phyloP scores from a whole-genome alignment of 1,140 invertebrate species.

The Drepana arcuata region DNA sequence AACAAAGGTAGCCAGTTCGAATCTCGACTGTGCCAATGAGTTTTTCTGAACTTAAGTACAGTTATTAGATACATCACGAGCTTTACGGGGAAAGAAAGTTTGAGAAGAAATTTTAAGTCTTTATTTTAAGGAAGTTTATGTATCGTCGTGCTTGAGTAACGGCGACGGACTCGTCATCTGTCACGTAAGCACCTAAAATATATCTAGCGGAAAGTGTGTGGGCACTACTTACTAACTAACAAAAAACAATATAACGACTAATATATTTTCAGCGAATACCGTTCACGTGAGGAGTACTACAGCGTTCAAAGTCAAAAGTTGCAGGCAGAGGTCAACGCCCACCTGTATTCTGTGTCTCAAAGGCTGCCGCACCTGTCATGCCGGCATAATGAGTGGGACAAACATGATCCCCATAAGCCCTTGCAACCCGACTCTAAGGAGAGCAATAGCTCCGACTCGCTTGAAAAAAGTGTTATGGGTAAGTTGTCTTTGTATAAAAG shows the following conservation, averaged over 20 bases:
- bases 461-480: conserved; percentile 70
- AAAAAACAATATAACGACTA: neutral
- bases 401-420: conserved; percentile 59
- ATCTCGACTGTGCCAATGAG: too few relatives aligned
- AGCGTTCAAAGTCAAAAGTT: conserved; percentile 63
- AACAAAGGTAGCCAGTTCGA: too few relatives aligned
- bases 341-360: conserved; percentile 67
- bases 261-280: conserved; percentile 51
- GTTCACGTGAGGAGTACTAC: conserved; percentile 68
- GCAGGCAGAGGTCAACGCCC: conserved; percentile 63
- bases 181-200: too few relatives aligned
- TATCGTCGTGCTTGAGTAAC: too few relatives aligned
- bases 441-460: conserved; percentile 64
- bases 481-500: conserved; percentile 12
- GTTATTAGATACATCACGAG: too few relatives aligned
- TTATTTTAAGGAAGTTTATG: too few relatives aligned
- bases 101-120: too few relatives aligned
- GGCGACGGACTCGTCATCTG: too few relatives aligned
- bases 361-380: conserved; percentile 59
- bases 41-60: too few relatives aligned
- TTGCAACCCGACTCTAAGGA: conserved; percentile 62
- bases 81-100: too few relatives aligned
- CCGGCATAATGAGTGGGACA: conserved; percentile 66
- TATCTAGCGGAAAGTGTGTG: too few relatives aligned
- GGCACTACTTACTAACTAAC: too few relatives aligned